These are phyloP conservation scores for Thunnus thynnus DNA, from an alignment of 2,113 vertebrate species.

Conservation along the genomic window DNA sequence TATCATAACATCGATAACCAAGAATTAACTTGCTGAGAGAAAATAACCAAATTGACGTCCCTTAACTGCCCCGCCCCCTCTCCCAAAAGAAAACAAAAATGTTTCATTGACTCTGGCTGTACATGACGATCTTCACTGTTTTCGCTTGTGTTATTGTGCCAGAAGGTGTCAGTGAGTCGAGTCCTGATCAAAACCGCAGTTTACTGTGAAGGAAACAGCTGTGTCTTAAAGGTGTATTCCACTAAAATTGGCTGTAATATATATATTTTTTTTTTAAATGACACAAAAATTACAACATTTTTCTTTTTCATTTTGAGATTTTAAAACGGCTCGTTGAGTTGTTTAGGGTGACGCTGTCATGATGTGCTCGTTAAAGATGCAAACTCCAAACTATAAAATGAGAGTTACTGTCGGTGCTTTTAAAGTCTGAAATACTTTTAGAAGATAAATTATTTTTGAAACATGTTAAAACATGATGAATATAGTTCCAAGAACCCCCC, in stretches of 20 bases:
- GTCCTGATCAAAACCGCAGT: background rate
- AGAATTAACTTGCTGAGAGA: background rate
- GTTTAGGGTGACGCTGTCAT: background rate
- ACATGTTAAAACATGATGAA: background rate
- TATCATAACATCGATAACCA: background rate
- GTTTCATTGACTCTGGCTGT: too few relatives aligned
- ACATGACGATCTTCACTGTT: background rate
- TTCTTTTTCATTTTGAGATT: conserved; percentile 6
- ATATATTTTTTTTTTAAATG: background rate
- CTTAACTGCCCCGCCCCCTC: background rate
- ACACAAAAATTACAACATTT: background rate
- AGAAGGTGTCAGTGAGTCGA: background rate
- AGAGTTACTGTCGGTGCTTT: background rate
- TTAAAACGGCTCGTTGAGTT: background rate
- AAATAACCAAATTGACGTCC: background rate
- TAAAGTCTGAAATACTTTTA: conserved; percentile 1
- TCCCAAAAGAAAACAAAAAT: background rate
- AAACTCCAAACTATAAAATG: too few relatives aligned
- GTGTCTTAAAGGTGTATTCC: background rate
- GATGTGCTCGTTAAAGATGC: background rate
- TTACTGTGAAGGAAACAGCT: background rate
- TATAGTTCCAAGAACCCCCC: background rate
- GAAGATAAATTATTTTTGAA: background rate
- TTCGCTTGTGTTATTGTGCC: background rate
- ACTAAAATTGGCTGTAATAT: background rate